A percentile compares a stretch with the other conserved stretches of the same genome.
Evolutionary conservation across 1,140 invertebrate species (phyloP).

Genomic region (Oreohelix idahoensis): DNA sequence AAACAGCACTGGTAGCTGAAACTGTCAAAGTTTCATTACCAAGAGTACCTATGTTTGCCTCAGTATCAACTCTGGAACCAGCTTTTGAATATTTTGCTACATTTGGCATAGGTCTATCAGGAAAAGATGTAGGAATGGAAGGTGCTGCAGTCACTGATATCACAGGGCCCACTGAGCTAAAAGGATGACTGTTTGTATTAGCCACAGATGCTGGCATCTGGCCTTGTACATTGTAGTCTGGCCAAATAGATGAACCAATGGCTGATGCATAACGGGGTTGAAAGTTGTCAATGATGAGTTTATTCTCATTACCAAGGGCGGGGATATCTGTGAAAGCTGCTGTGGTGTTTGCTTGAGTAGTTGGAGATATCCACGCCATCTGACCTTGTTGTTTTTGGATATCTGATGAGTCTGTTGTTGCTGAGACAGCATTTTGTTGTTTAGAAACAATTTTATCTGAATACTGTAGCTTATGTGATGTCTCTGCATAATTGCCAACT

Average conservation of each 20-base stretch:
- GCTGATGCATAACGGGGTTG: neutral
- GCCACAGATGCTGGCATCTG: neutral
- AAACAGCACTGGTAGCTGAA: neutral
- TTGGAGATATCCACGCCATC: slow-evolving; percentile 17
- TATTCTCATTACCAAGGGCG: too few relatives aligned
- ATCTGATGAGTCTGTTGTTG: too few relatives aligned
- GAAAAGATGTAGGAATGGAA: neutral
- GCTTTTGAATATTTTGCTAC: neutral
- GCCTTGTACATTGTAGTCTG: neutral
- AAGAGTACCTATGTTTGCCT: neutral
- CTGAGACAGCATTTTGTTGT: too few relatives aligned
- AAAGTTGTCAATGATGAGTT: neutral
- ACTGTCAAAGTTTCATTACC: neutral
- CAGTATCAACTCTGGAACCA: neutral
- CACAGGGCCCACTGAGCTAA: neutral
- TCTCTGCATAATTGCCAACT: too few relatives aligned
- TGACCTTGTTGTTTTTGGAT: neutral
- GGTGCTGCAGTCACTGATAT: neutral
- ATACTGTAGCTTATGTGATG: too few relatives aligned
- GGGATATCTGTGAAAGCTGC: too few relatives aligned
- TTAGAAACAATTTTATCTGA: too few relatives aligned
- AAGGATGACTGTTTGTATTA: neutral
- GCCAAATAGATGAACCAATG: neutral
- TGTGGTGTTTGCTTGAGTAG: neutral
- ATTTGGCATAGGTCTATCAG: neutral